Conservation (phyloP, 2,113 vertebrate genomes). For the Lamprologus speciosus region DNA sequence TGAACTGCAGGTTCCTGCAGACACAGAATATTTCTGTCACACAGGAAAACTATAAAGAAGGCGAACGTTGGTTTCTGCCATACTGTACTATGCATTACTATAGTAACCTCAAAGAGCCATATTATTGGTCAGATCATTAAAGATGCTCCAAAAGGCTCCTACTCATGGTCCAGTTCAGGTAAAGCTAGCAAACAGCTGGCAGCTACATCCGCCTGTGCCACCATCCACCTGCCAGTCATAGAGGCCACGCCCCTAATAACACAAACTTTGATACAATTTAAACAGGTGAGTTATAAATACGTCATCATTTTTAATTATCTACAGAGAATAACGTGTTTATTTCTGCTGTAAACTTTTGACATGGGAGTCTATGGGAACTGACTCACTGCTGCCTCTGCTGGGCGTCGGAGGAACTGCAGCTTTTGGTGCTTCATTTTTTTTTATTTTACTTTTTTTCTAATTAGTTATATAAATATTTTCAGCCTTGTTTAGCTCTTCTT, state of each 20-base stretch:
- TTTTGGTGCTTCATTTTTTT: not conserved
- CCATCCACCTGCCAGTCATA: not conserved
- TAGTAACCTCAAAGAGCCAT: not conserved
- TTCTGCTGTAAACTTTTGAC: not conserved
- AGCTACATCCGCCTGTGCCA: not conserved
- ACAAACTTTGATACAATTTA: not conserved
- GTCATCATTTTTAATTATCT: not conserved
- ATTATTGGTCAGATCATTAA: not conserved
- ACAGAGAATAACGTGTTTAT: not conserved
- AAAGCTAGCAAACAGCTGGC: not conserved
- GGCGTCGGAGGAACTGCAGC: not conserved
- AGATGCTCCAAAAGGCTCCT: not conserved
- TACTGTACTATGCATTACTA: not conserved
- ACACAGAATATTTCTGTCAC: not conserved
- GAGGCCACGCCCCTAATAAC: not conserved
- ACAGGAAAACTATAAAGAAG: not conserved
- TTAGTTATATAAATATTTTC: not conserved
- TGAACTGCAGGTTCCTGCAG: not conserved
- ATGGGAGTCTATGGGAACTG: not conserved
- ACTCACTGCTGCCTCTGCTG: not conserved
- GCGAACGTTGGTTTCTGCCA: not conserved
- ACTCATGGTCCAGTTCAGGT: rapidly evolving
- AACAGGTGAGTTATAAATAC: not conserved
- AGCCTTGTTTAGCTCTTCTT: not conserved
- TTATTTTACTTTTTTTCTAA: not conserved